Percentiles rank a stretch among this genome's conserved stretches.
These are phyloP conservation scores for Acleris holmiana DNA, from an alignment of 2,888 invertebrate genomes.

Conservation along the genomic window DNA sequence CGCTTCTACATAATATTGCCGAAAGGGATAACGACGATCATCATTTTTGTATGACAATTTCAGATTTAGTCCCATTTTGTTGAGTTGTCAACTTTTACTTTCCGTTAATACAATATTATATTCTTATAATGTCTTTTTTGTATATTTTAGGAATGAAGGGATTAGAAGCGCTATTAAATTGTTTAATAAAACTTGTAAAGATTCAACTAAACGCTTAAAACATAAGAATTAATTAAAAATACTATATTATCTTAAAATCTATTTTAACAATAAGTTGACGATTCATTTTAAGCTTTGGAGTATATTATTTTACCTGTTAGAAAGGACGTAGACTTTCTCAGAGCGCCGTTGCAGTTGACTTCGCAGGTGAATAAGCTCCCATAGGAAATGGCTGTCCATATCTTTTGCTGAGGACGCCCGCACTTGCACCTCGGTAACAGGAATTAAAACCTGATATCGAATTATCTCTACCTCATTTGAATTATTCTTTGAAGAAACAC, in stretches of 20 bases:
- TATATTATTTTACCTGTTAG: slow-evolving; percentile 90
- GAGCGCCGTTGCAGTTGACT: slow-evolving; percentile 97
- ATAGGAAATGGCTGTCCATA: slow-evolving; percentile 97
- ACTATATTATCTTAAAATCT: too few species aligned
- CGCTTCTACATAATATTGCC: too few species aligned
- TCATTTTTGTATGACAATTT: too few species aligned
- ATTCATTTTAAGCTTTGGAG: not conserved
- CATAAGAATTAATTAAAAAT: too few species aligned
- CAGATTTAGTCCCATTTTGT: too few species aligned
- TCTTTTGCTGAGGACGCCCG: slow-evolving; percentile 97
- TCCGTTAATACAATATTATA: too few species aligned
- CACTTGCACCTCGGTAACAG: slow-evolving; percentile 98
- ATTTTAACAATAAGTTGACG: too few species aligned
- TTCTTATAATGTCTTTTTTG: too few species aligned
- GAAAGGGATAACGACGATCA: too few species aligned
- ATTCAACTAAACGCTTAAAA: too few species aligned
- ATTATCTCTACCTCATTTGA: slow-evolving; percentile 97
- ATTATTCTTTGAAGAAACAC: slow-evolving; percentile 93
- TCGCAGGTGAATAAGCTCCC: slow-evolving; percentile 98
- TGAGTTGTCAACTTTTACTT: too few species aligned
- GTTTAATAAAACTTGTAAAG: not conserved
- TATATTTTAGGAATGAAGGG: too few species aligned
- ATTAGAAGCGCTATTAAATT: not conserved
- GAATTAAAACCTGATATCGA: slow-evolving; percentile 97
- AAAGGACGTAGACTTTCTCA: slow-evolving; percentile 98